Percentiles rank a stretch among this genome's conserved stretches.
These are phyloP conservation scores for Todiramphus saurophagus DNA, from an alignment of 2,113 vertebrate species.

Conservation along the genomic window DNA sequence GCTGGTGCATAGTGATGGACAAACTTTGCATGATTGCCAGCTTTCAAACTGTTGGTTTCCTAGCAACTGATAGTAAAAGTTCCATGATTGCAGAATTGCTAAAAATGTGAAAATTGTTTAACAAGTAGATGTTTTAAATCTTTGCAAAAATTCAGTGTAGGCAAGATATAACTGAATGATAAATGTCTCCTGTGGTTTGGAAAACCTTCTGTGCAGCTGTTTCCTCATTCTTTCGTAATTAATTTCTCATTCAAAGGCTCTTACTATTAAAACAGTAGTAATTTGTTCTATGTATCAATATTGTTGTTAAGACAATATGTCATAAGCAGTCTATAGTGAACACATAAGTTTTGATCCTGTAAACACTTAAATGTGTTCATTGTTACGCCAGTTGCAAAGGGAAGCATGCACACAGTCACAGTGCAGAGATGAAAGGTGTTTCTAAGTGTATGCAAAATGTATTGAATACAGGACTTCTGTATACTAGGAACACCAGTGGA, in stretches of 20 bases:
- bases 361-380: neutral
- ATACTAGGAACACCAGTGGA: neutral
- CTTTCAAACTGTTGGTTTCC: neutral
- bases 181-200: neutral
- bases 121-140: neutral
- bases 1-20: neutral
- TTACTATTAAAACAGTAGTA: neutral
- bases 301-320: neutral
- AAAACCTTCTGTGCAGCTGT: neutral
- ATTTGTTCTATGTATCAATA: accelerated
- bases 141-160: neutral
- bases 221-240: neutral
- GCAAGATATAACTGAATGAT: neutral
- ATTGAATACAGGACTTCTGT: neutral
- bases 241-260: neutral
- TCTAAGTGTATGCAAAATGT: neutral
- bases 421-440: neutral
- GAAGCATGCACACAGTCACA: accelerated
- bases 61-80: neutral
- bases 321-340: neutral
- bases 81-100: neutral
- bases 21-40: neutral
- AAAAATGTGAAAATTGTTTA: neutral
- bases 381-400: neutral
- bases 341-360: neutral